Base-by-base conservation (phyloP, 2,113 vertebrate genomes). In the Plestiodon gilberti region DNA sequence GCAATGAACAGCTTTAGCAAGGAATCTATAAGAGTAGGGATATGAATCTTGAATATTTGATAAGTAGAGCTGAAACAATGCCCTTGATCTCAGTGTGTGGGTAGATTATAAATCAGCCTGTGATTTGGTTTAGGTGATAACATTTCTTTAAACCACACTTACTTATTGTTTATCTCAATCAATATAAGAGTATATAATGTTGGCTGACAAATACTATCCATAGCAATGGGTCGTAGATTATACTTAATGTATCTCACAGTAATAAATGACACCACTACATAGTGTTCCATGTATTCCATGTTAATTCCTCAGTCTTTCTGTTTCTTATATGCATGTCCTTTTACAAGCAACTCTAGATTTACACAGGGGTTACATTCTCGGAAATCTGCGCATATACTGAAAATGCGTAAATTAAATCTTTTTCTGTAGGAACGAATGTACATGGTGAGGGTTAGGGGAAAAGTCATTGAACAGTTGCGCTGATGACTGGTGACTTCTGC, bases 31-130 rank as follows among this genome's bases (percentile, higher is more conserved):
- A 90, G 81, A 85, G 65, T 73, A 70, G 87, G 67, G 55, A 88
- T 88, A 1, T 70, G 78, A 89, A 67, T 87, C 93, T 92, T 94
- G 92, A 61, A 89, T 94, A 22, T 86, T 92, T 92, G 78, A 92
- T 95, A 90, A 94, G 82, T 78, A 92, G 82, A 82, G 43, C 84
- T 94, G 86, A 92, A 93, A 90, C 88, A 78, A 84, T 88, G 92
- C 79, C 84, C 89, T 93, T 94, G 70, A 84, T 95, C 88, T 71
- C 79, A 74, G 48, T 76, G 7, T 82, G 79, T 90, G 78, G 89
- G 65, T 82, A 91, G 83, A 93, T 93, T 93, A 91, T 88, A 94
- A 95, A 94, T 90, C 59, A 70, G 17, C 83, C 17, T 88, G 80
- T 92, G 86, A 93, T 84, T 92, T 87, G 23, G 79, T 62, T 23